phyloP scores from a whole-genome alignment of 2,888 invertebrate genomes.

The Margaritifera margaritifera region DNA sequence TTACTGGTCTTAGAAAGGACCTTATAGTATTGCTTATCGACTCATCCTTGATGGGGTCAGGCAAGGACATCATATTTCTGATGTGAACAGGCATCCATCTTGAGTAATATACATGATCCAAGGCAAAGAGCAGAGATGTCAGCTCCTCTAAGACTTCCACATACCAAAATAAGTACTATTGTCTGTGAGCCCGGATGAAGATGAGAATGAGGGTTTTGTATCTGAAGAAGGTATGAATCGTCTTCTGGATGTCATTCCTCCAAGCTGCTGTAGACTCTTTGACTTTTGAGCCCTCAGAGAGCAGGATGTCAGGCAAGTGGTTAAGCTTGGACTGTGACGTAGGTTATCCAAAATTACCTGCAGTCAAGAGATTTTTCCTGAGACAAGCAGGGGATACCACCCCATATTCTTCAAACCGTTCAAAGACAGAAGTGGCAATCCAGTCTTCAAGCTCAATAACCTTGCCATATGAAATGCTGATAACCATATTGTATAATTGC shows the following conservation, averaged over 20 bases:
- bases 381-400: slow-evolving; percentile 11
- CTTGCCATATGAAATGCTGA: slow-evolving; percentile 14
- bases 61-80: neutral
- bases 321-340: slow-evolving; percentile 21
- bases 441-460: slow-evolving; percentile 18
- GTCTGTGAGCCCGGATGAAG: no score
- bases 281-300: no score
- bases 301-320: slow-evolving; percentile 17
- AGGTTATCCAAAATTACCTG: slow-evolving; percentile 3
- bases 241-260: no score
- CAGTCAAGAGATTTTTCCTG: slow-evolving; percentile 11
- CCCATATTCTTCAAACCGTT: neutral
- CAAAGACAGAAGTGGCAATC: neutral
- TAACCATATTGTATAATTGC: neutral
- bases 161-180: no score
- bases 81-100: slow-evolving; percentile 1
- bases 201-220: no score
- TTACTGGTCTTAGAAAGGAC: no score
- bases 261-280: no score
- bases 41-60: slow-evolving; percentile 2
- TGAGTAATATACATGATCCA: no score
- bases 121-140: no score
- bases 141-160: neutral
- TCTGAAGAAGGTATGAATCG: no score
- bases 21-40: neutral